phyloP scores from a whole-genome alignment of 1,140 invertebrate species.

The Lerema accius region DNA sequence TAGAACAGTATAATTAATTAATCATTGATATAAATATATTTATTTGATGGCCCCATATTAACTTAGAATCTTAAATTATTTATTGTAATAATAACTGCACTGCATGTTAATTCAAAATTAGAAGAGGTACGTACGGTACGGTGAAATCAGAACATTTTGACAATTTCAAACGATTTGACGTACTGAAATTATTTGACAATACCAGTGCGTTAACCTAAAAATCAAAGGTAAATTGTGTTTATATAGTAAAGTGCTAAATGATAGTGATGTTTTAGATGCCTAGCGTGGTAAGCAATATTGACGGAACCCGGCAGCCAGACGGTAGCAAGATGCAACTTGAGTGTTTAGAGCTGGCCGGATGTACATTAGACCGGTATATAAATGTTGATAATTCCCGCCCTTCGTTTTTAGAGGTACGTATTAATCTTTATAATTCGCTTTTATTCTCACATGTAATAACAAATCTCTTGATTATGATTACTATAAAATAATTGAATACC shows the following conservation, averaged over 20 bases:
- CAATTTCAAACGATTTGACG: not conserved
- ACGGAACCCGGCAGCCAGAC: slow-evolving; percentile 58
- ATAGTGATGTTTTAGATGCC: slow-evolving; percentile 63
- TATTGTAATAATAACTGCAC: not conserved
- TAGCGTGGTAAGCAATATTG: slow-evolving; percentile 60
- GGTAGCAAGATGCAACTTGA: slow-evolving; percentile 84
- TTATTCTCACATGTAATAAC: no score
- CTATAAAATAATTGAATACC: no score
- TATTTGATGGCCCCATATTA: no score
- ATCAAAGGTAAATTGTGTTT: slow-evolving; percentile 24
- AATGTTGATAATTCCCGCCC: slow-evolving; percentile 88
- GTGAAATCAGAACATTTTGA: no score
- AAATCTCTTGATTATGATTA: no score
- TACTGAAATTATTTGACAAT: not conserved
- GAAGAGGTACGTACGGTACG: slow-evolving; percentile 1
- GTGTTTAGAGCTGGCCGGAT: slow-evolving; percentile 87
- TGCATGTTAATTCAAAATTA: not conserved
- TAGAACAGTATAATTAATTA: no score
- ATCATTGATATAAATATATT: no score
- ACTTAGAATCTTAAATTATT: no score
- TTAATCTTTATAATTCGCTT: slow-evolving; percentile 77
- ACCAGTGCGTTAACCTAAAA: slow-evolving; percentile 45
- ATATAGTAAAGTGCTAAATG: not conserved
- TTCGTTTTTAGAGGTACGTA: slow-evolving; percentile 83
- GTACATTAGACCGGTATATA: slow-evolving; percentile 89